These are phyloP conservation scores for Procambarus clarkii DNA, from an alignment of 1,140 invertebrate species.

Conservation along the genomic window DNA sequence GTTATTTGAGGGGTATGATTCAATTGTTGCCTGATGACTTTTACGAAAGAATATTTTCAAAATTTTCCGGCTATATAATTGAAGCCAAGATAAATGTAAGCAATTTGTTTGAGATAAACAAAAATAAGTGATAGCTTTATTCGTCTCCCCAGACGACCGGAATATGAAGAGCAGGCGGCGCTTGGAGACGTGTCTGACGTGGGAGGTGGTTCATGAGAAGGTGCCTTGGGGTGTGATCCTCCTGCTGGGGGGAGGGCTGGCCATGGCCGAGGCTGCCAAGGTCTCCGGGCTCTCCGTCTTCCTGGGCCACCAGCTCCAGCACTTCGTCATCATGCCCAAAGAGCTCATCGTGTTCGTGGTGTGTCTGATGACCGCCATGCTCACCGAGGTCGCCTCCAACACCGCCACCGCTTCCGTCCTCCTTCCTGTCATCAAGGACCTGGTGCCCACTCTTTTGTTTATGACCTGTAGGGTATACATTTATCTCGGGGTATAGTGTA, in stretches of 20 bases:
- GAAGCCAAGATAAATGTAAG: no score
- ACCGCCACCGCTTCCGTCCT: constrained; percentile 90
- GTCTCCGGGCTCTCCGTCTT: constrained; percentile 85
- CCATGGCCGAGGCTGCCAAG: constrained; percentile 88
- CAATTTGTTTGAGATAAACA: no score
- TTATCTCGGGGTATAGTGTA: no score
- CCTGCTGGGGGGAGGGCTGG: constrained; percentile 86
- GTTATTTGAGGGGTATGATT: no score
- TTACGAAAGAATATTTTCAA: no score
- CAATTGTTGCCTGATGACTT: no score
- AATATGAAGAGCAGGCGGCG: constrained; percentile 38
- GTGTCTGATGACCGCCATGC: constrained; percentile 77
- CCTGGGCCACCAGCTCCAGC: constrained; percentile 81
- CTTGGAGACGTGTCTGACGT: constrained; percentile 73
- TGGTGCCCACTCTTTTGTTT: constrained; percentile 77
- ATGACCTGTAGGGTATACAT: no score
- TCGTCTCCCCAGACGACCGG: background rate
- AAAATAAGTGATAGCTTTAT: no score
- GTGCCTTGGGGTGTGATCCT: constrained; percentile 78
- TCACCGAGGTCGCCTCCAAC: constrained; percentile 91
- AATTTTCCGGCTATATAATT: no score
- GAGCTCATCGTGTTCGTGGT: constrained; percentile 75
- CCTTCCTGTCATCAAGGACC: constrained; percentile 86
- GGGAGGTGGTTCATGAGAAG: constrained; percentile 76
- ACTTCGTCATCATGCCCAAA: constrained; percentile 75